Evolutionary conservation across 2,113 vertebrate species (phyloP), one percentile per base, ranked within the genome.

Genomic region (Cheilinus undulatus): DNA sequence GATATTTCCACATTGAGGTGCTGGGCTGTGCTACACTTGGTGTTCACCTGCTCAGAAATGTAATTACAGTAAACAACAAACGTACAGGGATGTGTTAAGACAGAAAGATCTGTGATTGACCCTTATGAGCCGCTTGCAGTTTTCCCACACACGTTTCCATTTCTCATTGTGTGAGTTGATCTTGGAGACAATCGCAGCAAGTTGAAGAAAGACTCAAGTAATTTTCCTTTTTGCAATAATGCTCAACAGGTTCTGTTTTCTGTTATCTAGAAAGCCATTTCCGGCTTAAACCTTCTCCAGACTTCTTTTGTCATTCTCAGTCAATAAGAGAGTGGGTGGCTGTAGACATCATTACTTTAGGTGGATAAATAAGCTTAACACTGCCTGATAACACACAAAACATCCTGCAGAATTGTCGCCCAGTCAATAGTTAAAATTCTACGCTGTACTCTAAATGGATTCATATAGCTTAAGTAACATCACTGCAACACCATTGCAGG

Each of bases 31-130:
- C 45, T 71, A 38, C 53, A 30, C n/a, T n/a, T 58, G 45, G 49
- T 61, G 73, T 73, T 52, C 67, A 69, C 72, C 67, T 69, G 69
- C 60, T 72, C 51, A 57, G 60, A 84, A 73, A 85, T 78, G 72
- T 57, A 87, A 78, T 82, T 82, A 76, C 65, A 72, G 51, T 52
- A 51, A 49, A 67, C 54, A 82, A 83, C 63, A 70, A 66, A 69
- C 40, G 50, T 43, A 5, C 17, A 65, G 67, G 19, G 50, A 60
- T 65, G 50, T 74, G 72, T 75, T 54, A 22, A 51, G 40, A 64
- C 17, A 0, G 22, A 77, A 60, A 65, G 49, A 73, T 53, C 58
- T 84, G 73, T 49, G 54, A 74, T 56, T 79, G 79, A 75, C 74
- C 79, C 66, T 61, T 61, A 43, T 52, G 64, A 78, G 73, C 40